Evolutionary conservation across 2,888 invertebrate genomes (phyloP).

Genomic region (Conops quadrifasciatus): DNA sequence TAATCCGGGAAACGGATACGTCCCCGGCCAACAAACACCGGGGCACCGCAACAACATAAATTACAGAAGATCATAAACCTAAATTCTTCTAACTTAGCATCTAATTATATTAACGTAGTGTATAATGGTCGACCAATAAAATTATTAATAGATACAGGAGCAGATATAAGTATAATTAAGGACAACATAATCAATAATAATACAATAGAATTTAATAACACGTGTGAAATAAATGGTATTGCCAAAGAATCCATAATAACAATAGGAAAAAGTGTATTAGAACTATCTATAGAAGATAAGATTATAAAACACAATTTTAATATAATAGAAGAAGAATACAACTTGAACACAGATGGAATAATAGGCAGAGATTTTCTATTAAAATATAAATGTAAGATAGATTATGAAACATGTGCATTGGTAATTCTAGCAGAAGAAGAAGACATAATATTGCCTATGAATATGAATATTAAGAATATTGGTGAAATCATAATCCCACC

Average conservation of each 20-base stretch:
- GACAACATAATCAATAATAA: neutral
- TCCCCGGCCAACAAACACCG: neutral
- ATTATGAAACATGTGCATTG: conserved; percentile 15
- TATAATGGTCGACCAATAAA: neutral
- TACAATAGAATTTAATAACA: neutral
- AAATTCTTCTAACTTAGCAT: neutral
- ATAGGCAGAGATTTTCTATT: conserved; percentile 15
- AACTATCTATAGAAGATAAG: neutral
- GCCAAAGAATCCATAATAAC: neutral
- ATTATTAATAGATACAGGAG: conserved; percentile 7
- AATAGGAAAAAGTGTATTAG: neutral
- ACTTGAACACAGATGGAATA: conserved; percentile 10
- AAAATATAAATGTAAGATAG: conserved; percentile 19
- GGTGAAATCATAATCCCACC: conserved; percentile 12
- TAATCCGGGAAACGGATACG: conserved; percentile 6
- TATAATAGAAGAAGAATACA: neutral
- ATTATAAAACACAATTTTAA: conserved; percentile 6
- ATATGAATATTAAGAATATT: conserved; percentile 1
- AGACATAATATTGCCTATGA: conserved; percentile 2
- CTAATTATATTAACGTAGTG: neutral
- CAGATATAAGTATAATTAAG: conserved; percentile 34
- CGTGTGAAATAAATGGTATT: neutral
- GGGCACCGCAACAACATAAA: neutral
- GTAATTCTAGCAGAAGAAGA: neutral
- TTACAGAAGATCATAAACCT: neutral